These are phyloP conservation scores for Asarcornis scutulata DNA, from an alignment of 2,113 vertebrate species.

Conservation along the genomic window DNA sequence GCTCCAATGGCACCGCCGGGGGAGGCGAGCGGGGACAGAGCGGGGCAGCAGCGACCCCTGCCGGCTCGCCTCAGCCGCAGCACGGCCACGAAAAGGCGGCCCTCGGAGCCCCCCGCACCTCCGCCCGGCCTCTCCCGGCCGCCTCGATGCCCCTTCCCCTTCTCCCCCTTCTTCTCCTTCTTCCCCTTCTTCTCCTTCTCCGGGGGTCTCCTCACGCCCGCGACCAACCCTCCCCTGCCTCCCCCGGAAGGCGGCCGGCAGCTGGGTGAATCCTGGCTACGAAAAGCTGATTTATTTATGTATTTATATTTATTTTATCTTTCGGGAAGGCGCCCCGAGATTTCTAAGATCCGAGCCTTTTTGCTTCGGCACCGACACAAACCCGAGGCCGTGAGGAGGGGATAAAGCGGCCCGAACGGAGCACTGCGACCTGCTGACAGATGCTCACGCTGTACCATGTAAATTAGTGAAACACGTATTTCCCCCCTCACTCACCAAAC, in stretches of 20 bases:
- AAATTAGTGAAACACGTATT: neutral
- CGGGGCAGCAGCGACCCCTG: conserved; percentile 81
- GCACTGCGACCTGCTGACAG: neutral
- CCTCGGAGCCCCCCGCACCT: neutral
- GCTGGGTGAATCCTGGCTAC: neutral
- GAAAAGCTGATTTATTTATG: accelerated
- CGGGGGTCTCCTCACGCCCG: too few species aligned
- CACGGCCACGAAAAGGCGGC: too few species aligned
- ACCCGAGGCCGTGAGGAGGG: accelerated
- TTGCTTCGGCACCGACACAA: accelerated
- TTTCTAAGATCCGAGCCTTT: neutral
- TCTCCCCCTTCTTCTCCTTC: too few species aligned
- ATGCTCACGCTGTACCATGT: accelerated
- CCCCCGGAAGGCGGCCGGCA: neutral
- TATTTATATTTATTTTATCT: too few species aligned
- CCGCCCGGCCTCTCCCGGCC: neutral
- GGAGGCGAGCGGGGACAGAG: conserved; percentile 22
- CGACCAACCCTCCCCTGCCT: neutral
- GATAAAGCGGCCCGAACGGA: neutral
- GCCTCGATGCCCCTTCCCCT: neutral
- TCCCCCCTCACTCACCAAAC: neutral
- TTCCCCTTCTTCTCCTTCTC: too few species aligned
- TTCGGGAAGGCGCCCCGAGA: too few species aligned
- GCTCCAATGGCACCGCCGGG: conserved; percentile 79
- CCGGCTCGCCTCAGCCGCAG: neutral